phyloP scores from a whole-genome alignment of 2,888 invertebrate genomes.

The Hypsopygia costalis region DNA sequence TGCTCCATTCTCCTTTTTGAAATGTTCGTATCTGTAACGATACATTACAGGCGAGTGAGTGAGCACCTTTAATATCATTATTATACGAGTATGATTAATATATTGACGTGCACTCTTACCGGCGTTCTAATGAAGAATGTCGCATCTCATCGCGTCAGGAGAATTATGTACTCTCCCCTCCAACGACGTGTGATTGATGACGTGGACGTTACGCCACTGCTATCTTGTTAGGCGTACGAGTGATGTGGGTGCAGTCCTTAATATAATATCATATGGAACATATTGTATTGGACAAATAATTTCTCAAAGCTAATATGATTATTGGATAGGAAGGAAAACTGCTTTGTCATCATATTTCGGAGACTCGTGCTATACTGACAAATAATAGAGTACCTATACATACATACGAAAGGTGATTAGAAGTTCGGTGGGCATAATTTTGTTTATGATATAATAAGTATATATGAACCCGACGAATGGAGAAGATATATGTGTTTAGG shows the following conservation, averaged over 20 bases:
- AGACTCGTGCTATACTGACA: too few species aligned
- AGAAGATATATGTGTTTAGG: too few species aligned
- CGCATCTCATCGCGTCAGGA: slow-evolving; percentile 35
- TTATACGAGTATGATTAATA: slow-evolving; percentile 62
- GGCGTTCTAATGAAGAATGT: slow-evolving; percentile 60
- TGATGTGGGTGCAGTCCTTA: slow-evolving; percentile 60
- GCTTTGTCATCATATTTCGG: not conserved
- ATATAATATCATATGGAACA: slow-evolving; percentile 31
- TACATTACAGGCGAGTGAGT: too few species aligned
- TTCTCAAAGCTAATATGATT: slow-evolving; percentile 9
- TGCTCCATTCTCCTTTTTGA: too few species aligned
- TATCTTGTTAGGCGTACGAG: slow-evolving; percentile 34
- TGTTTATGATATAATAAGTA: too few species aligned
- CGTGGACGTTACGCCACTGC: slow-evolving; percentile 50
- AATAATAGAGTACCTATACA: too few species aligned
- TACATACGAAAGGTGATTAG: too few species aligned
- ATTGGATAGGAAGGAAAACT: slow-evolving; percentile 5
- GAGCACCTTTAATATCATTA: not conserved
- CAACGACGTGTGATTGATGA: slow-evolving; percentile 59
- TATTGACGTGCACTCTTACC: slow-evolving; percentile 38
- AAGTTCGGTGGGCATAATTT: too few species aligned
- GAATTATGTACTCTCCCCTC: slow-evolving; percentile 42
- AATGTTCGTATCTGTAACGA: too few species aligned
- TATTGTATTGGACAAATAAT: slow-evolving; percentile 14
- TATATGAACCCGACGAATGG: too few species aligned